phyloP scores from a whole-genome alignment of 2,797 vertebrate species.

The Coranthus polyacanthus region DNA sequence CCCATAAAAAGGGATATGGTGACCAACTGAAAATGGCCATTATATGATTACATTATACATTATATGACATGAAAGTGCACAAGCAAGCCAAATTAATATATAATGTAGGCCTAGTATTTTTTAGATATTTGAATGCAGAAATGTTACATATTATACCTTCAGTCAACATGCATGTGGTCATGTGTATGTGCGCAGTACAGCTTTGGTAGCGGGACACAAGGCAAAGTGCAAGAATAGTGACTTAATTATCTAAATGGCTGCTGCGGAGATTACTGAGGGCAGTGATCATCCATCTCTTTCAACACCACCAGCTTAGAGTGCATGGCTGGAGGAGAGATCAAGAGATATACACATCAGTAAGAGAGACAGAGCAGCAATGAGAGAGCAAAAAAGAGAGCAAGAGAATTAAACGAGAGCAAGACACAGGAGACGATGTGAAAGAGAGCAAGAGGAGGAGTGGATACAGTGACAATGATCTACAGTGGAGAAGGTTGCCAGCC shows the following conservation, averaged over 20 bases:
- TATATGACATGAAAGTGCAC: too few species aligned
- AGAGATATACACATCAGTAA: slow-evolving; percentile 67
- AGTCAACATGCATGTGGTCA: slow-evolving; percentile 3
- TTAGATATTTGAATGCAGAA: too few species aligned
- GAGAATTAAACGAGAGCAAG: slow-evolving; percentile 47
- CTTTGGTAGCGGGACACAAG: slow-evolving; percentile 26
- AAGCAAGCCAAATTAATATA: too few species aligned
- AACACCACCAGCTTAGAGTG: slow-evolving; percentile 60
- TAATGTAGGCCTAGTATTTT: too few species aligned
- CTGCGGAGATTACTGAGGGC: slow-evolving; percentile 71
- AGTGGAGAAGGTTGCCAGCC: slow-evolving; percentile 12
- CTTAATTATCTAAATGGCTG: slow-evolving; percentile 82
- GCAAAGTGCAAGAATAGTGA: slow-evolving; percentile 72
- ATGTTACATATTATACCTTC: too few species aligned
- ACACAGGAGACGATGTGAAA: slow-evolving; percentile 43
- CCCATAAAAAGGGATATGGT: too few species aligned
- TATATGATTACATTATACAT: too few species aligned
- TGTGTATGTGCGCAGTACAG: slow-evolving; percentile 8
- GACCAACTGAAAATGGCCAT: too few species aligned
- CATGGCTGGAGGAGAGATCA: slow-evolving; percentile 64
- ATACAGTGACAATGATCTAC: slow-evolving; percentile 45
- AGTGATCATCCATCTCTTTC: slow-evolving; percentile 77
- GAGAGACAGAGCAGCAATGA: slow-evolving; percentile 44
- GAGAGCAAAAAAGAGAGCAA: slow-evolving; percentile 38
- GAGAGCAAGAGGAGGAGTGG: slow-evolving; percentile 20